Percentiles rank a stretch among this genome's conserved stretches.
phyloP scores from a whole-genome alignment of 2,797 vertebrate species.

The Periophthalmus magnuspinnatus region DNA sequence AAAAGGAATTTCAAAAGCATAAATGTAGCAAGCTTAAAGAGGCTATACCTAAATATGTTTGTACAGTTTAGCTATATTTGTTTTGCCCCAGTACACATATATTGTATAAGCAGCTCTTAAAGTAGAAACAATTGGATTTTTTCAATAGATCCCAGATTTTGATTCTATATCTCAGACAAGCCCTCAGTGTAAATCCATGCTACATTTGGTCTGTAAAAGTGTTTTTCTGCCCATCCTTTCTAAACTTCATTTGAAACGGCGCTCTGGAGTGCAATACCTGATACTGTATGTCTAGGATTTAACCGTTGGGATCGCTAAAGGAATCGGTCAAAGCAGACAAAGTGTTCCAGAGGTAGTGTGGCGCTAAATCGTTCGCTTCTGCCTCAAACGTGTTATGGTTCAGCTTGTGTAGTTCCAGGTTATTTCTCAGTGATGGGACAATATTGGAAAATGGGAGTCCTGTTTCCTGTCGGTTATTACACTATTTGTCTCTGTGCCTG shows the following conservation, averaged over 20 bases:
- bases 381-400: conserved; percentile 16
- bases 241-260: conserved; percentile 20
- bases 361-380: conserved; percentile 15
- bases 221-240: conserved; percentile 21
- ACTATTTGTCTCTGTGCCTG: not conserved
- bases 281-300: conserved; percentile 36
- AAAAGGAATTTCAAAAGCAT: too few relatives aligned
- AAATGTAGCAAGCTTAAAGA: too few relatives aligned
- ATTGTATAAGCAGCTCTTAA: too few relatives aligned
- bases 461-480: conserved; percentile 11
- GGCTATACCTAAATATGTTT: too few relatives aligned
- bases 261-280: not conserved
- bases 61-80: too few relatives aligned
- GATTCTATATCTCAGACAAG: too few relatives aligned
- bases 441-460: conserved; percentile 16
- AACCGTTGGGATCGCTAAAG: conserved; percentile 30
- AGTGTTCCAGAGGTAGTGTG: conserved; percentile 29
- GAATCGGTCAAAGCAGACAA: conserved; percentile 41
- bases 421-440: conserved; percentile 22
- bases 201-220: conserved; percentile 16
- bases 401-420: conserved; percentile 21
- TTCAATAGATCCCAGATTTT: too few relatives aligned
- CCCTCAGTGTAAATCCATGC: conserved; percentile 18
- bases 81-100: too few relatives aligned
- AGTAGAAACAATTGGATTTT: too few relatives aligned